A percentile compares a stretch with the other conserved stretches of the same genome.
phyloP scores from a whole-genome alignment of 2,888 invertebrate species.

The Phortica okadai region DNA sequence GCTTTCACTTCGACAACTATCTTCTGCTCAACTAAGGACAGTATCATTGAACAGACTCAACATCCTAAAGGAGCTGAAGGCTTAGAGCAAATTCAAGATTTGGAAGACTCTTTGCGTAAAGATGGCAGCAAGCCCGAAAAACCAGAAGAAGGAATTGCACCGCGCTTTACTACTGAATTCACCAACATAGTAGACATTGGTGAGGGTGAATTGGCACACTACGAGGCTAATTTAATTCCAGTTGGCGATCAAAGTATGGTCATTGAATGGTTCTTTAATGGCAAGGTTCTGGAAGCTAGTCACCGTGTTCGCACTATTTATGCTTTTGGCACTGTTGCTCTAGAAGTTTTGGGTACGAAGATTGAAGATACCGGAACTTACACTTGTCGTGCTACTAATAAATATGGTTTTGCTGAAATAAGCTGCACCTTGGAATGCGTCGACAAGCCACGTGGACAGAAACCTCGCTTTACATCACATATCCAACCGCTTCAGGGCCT shows the following conservation, averaged over 20 bases:
- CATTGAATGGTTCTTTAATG: constrained; percentile 98
- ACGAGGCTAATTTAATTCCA: constrained; percentile 96
- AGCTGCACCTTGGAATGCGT: constrained; percentile 89
- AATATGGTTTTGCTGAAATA: constrained; percentile 92
- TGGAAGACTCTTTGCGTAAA: constrained; percentile 89
- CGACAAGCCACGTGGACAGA: constrained; percentile 90
- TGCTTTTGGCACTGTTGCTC: constrained; percentile 97
- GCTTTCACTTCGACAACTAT: constrained; percentile 94
- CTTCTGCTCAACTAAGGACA: constrained; percentile 88
- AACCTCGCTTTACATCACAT: constrained; percentile 92
- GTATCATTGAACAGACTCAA: constrained; percentile 90
- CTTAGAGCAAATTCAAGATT: constrained; percentile 91
- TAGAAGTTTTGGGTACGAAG: constrained; percentile 96
- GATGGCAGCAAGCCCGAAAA: constrained; percentile 83
- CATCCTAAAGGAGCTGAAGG: constrained; percentile 97
- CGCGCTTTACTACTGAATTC: constrained; percentile 92
- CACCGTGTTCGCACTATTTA: constrained; percentile 95
- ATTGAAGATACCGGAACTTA: constrained; percentile 94
- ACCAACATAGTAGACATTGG: constrained; percentile 88
- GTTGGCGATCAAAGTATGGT: constrained; percentile 95
- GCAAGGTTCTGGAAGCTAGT: constrained; percentile 90
- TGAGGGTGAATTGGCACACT: constrained; percentile 98
- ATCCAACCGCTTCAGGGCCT: constrained; percentile 89
- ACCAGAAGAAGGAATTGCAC: constrained; percentile 88
- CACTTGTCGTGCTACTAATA: constrained; percentile 91